These are phyloP conservation scores for Pogoniulus pusillus DNA, from an alignment of 2,797 vertebrate genomes.

Conservation along the genomic window DNA sequence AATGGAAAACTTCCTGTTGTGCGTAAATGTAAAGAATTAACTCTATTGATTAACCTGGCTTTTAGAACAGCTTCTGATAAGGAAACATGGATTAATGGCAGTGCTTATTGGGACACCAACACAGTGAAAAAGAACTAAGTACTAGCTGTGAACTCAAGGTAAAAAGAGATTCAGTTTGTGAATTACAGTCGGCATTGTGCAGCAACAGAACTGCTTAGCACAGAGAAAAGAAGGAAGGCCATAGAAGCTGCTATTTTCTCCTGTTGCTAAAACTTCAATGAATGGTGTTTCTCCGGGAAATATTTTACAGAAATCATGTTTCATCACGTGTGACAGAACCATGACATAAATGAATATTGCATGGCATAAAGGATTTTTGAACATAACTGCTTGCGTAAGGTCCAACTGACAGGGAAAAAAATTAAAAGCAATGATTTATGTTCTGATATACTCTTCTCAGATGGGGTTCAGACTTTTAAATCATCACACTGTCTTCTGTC, in stretches of 20 bases:
- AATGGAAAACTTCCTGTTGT: background rate
- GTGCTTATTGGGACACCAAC: slow-evolving; percentile 10
- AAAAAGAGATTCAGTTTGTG: slow-evolving; percentile 13
- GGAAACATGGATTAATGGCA: slow-evolving; percentile 1
- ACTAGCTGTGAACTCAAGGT: background rate
- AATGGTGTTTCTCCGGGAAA: slow-evolving; percentile 30
- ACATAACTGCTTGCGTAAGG: slow-evolving; percentile 23
- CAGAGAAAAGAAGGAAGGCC: background rate
- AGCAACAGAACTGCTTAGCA: background rate
- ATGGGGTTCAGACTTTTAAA: background rate
- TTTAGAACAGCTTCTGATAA: background rate
- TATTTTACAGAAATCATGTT: slow-evolving; percentile 31
- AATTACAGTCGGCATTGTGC: background rate
- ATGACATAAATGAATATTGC: background rate
- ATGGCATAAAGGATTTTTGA: background rate
- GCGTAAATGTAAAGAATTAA: slow-evolving; percentile 24
- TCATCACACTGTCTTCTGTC: background rate
- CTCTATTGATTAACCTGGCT: slow-evolving; percentile 1
- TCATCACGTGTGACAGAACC: background rate
- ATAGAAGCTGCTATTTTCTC: background rate
- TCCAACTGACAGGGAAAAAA: background rate
- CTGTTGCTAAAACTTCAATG: background rate
- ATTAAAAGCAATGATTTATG: background rate
- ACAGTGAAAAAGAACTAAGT: slow-evolving; percentile 7
- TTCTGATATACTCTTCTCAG: background rate